Conservation (phyloP, 2,888 invertebrate genomes). For the Clistopyga incitator region DNA sequence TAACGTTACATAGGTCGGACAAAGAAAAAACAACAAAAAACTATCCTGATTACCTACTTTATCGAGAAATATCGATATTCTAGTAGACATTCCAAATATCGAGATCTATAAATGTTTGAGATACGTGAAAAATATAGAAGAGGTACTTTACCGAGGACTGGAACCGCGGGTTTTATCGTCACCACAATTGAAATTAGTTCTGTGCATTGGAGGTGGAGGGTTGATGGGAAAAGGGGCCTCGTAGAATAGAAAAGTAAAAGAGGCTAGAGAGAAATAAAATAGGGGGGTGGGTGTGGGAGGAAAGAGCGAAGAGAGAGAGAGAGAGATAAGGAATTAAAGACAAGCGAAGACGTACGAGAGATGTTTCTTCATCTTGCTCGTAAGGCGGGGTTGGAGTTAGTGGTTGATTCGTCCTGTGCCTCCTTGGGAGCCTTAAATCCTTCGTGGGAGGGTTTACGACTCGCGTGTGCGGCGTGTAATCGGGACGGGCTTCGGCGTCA, state of each 20-base stretch:
- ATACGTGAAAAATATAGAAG: background rate
- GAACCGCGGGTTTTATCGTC: background rate
- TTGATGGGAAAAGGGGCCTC: background rate
- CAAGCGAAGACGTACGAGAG: conserved; percentile 18
- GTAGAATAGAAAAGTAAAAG: conserved; percentile 19
- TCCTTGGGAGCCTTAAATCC: conserved; percentile 19
- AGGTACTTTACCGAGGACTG: background rate
- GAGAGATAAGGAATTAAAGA: conserved; percentile 35
- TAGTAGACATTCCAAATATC: background rate
- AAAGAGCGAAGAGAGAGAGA: no score
- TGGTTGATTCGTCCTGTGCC: conserved; percentile 25
- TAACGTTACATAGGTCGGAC: background rate
- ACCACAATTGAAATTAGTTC: conserved; percentile 9
- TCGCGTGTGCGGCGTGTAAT: conserved; percentile 41
- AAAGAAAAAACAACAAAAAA: no score
- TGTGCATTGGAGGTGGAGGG: background rate
- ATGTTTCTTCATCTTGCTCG: conserved; percentile 15
- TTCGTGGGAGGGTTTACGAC: conserved; percentile 45
- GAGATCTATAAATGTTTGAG: background rate
- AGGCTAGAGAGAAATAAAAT: conserved; percentile 3
- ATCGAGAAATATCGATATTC: background rate
- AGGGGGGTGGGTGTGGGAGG: background rate
- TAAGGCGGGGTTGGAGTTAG: background rate
- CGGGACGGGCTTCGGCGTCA: conserved; percentile 42
- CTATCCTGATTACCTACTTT: background rate